Base-by-base conservation (phyloP, 2,113 vertebrate genomes). In the Microcebus jonahi region DNA sequence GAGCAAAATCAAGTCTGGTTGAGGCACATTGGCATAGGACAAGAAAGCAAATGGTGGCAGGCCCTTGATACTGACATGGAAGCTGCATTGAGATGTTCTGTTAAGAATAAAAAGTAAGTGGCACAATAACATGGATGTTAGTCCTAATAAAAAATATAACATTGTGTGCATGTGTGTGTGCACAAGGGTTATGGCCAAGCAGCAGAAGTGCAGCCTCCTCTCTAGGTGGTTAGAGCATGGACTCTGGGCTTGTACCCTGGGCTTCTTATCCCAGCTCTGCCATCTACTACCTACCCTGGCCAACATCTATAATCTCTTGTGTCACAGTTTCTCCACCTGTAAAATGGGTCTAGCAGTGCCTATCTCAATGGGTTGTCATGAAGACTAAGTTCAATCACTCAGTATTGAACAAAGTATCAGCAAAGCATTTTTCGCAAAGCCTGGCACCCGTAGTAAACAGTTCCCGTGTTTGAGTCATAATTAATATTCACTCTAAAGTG, bases 141-240 rank as follows among this genome's bases (percentile, higher is more conserved):
- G 4, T 39, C 29, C 65, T 34, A 57, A 11, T 45, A 65, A 90
- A 77, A 73, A 6, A 29, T 3, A 57, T 20, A 57, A 21, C 53
- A 15, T 15, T 10, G 5, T 8, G 18, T 34, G 10, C 2, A 5
- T 18, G 23, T 11, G 8, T 9, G 6, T 15, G 5, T 4, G 3
- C 18, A 0, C 25, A 14, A 83, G 55, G 5, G 31, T 23, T 57
- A 25, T 83, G 13, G 29, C 50, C 67, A n/a, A 17, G 81, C 29
- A 55, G 12, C 11, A 6, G 79, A 70, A 61, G 53, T 6, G 4
- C 25, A 10, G 7, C 12, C n/a, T 55, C 27, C 61, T 88, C 39
- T 87, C 70, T 3, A 25, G 29, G 34, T 6, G 23, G 31, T 67
- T n/a, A 65, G 55, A 92, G n/a, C 0, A 1, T 23, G 8, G 48